Percentiles rank a stretch among this genome's conserved stretches.
Conservation (phyloP, 2,797 vertebrate genomes). For the Darevskia nairensis region DNA sequence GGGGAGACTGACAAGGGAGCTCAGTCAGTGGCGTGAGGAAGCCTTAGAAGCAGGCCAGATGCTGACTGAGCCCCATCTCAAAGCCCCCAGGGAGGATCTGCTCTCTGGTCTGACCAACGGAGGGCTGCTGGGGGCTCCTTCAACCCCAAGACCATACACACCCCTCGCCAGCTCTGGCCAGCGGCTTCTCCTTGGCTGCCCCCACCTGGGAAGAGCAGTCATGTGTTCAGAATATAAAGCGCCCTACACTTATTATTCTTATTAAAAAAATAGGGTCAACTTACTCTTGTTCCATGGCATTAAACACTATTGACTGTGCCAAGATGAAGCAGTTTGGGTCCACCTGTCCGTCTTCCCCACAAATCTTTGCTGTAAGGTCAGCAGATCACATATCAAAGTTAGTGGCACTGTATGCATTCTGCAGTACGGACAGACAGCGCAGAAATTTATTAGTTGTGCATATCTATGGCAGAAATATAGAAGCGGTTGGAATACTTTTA, state of each 20-base stretch:
- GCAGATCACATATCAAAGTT: not conserved
- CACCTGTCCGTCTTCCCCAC: slow-evolving; percentile 97
- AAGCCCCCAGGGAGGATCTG: not conserved
- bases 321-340: slow-evolving; percentile 97
- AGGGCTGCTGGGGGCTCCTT: too few relatives aligned
- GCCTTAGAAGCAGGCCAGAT: not conserved
- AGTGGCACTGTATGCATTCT: not conserved
- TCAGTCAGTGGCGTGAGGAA: not conserved
- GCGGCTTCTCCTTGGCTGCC: too few relatives aligned
- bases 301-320: slow-evolving; percentile 90
- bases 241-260: not conserved
- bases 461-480: not conserved
- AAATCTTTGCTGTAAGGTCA: slow-evolving; percentile 91
- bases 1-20: not conserved
- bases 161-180: not conserved
- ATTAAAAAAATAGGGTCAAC: slow-evolving; percentile 65
- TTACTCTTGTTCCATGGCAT: slow-evolving; percentile 95
- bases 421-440: not conserved
- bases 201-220: not conserved
- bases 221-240: not conserved
- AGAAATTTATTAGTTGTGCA: not conserved
- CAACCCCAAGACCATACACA: too few relatives aligned
- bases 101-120: not conserved
- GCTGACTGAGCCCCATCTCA: too few relatives aligned
- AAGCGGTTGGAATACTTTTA: not conserved